Evolutionary conservation across 2,113 vertebrate species (phyloP).

Genomic region (Polypterus bichir): DNA sequence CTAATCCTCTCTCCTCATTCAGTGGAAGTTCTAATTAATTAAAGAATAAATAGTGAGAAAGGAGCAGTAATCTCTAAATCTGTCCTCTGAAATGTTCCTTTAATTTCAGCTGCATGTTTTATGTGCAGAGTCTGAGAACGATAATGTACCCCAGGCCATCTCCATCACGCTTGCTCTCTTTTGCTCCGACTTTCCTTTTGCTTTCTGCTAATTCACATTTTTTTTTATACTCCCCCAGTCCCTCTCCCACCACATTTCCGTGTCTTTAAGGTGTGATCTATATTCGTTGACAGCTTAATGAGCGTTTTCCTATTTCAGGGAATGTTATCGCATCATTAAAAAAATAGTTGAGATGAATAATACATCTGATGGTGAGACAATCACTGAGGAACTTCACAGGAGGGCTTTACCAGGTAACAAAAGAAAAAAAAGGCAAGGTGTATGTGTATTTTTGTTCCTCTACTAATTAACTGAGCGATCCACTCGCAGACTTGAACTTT

Average conservation of each 20-base stretch:
- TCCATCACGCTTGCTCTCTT: conserved; percentile 6
- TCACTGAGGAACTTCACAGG: conserved; percentile 27
- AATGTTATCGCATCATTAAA: conserved; percentile 39
- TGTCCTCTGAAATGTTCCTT: conserved; percentile 23
- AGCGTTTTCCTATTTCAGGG: conserved; percentile 36
- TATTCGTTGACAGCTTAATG: conserved; percentile 45
- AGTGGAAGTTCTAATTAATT: conserved; percentile 37
- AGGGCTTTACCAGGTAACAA: conserved; percentile 11
- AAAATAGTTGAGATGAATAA: conserved; percentile 42
- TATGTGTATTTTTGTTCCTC: conserved; percentile 36
- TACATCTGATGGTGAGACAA: conserved; percentile 40
- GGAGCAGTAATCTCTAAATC: conserved; percentile 30
- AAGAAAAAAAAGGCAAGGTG: conserved; percentile 25
- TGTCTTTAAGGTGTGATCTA: conserved; percentile 42
- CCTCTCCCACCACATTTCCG: conserved; percentile 7
- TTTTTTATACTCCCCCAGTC: conserved; percentile 1
- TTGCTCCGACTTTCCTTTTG: background rate
- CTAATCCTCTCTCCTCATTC: conserved; percentile 7
- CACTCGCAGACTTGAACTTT: background rate
- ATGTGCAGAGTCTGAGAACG: conserved; percentile 23
- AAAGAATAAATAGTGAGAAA: conserved; percentile 28
- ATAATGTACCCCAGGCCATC: conserved; percentile 20
- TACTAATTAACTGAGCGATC: conserved; percentile 32
- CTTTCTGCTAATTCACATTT: conserved; percentile 8
- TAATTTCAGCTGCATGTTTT: conserved; percentile 32